Evolutionary conservation across 2,113 vertebrate species (phyloP).

Genomic region (Ptilonorhynchus violaceus): DNA sequence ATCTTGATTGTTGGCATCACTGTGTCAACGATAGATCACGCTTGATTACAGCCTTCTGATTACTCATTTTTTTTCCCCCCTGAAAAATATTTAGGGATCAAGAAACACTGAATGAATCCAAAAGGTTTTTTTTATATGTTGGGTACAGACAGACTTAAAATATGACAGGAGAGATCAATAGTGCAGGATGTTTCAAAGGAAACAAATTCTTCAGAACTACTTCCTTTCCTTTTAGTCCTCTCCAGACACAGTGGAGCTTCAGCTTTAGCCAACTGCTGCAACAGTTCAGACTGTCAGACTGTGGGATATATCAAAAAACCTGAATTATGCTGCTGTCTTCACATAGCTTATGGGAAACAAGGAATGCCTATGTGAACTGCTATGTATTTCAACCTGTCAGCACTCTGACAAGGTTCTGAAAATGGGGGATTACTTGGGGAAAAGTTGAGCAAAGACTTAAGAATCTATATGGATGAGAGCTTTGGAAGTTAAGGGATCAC

Average conservation of each 20-base stretch:
- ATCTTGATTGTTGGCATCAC: not conserved
- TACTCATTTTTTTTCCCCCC: not conserved
- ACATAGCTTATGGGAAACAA: not conserved
- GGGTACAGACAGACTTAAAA: not conserved
- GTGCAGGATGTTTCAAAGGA: not conserved
- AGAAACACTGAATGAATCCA: not conserved
- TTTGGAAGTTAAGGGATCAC: not conserved
- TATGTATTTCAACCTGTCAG: not conserved
- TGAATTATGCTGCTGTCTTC: not conserved
- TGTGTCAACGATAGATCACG: not conserved
- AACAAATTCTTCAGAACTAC: not conserved
- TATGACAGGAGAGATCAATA: not conserved
- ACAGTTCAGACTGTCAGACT: not conserved
- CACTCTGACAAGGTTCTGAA: not conserved
- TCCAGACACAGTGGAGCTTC: not conserved
- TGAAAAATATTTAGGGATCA: not conserved
- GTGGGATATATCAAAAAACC: not conserved
- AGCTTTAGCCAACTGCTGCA: not conserved
- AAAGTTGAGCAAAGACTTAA: not conserved
- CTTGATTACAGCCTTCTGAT: not conserved
- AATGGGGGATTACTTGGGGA: not conserved
- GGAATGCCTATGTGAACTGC: not conserved
- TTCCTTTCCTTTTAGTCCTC: not conserved
- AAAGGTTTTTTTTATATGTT: not conserved
- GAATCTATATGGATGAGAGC: not conserved